Percentiles rank a stretch among this genome's conserved stretches.
Evolutionary conservation across 2,797 vertebrate genomes (phyloP).

Genomic region (Taeniopygia guttata): DNA sequence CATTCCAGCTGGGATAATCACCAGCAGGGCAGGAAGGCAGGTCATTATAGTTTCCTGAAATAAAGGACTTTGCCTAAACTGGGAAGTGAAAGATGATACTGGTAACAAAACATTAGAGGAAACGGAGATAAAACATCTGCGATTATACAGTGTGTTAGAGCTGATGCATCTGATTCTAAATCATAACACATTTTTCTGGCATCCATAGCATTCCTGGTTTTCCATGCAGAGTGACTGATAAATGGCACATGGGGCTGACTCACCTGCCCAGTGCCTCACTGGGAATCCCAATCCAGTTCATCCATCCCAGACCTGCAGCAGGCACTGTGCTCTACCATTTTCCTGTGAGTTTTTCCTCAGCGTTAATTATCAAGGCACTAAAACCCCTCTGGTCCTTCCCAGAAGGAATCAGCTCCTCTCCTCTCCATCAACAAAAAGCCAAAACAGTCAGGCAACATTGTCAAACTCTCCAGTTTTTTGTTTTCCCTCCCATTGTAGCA

Average conservation of each 20-base stretch:
- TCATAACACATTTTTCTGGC: background rate
- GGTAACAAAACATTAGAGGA: background rate
- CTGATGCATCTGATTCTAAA: background rate
- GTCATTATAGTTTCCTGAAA: slow-evolving; percentile 58
- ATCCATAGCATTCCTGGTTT: background rate
- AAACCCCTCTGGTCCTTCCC: background rate
- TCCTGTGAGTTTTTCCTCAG: background rate
- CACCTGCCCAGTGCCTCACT: background rate
- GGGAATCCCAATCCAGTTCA: background rate
- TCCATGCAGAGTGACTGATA: background rate
- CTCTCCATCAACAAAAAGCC: background rate
- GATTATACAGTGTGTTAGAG: background rate
- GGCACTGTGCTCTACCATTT: background rate
- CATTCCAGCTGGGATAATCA: slow-evolving; percentile 21
- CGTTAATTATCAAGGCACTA: accelerated
- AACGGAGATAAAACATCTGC: background rate
- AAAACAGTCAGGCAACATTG: background rate
- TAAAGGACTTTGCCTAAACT: background rate
- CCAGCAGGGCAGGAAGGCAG: slow-evolving; percentile 16
- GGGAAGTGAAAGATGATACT: background rate
- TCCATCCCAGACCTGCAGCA: background rate
- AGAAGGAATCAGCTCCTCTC: background rate
- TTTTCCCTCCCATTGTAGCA: background rate
- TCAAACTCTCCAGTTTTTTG: background rate
- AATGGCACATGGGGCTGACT: background rate